Base-by-base conservation (phyloP, 2,797 vertebrate species). In the Leuciscus waleckii region DNA sequence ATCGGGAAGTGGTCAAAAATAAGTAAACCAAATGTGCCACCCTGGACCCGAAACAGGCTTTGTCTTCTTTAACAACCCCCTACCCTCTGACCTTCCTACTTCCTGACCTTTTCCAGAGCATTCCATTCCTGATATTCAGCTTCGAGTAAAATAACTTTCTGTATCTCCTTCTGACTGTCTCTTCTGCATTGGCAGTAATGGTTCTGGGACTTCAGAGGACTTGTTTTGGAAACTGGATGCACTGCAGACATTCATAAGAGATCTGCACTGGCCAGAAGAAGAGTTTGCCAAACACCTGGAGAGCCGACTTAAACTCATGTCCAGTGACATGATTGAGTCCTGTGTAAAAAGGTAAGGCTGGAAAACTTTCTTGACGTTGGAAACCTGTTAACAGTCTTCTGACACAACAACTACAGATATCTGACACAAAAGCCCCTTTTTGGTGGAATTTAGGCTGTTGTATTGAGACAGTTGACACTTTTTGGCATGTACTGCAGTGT, bases 191-290 rank as follows among this genome's bases (percentile, higher is more conserved):
- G 90, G 85, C 93, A 99, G 98, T 93, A 98, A 99, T 6, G 98
- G 98, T 89, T 99, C 98, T 41, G 97, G 97, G 61, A 99, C 98
- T 0, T 99, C 98, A 0, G 98, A 99, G 93, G 98, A 99, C 90
- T 95, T 99, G 87, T 99, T 99, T 94, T 99, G 98, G 98, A 99
- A 99, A 93, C 95, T 99, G 1, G 98, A 99, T 70, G 98, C 98
- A 87, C 95, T 99, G 49, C 98, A 99, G 94, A 99, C 98, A n/a
- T 99, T 99, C 93, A 99, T 99, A 91, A 95, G 95, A 89, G 98
- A 99, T 89, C 96, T 99, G 75, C 98, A 99, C 91, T 99, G 98
- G 98, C 98, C 98, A 0, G 98, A 99, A 88, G 98, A 99, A 93
- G 98, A 99, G 94, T 99, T 99, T 89, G 97, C 97, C 49, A 99